Evolutionary conservation across 2,113 vertebrate species (phyloP).

Genomic region (Nasalis larvatus): DNA sequence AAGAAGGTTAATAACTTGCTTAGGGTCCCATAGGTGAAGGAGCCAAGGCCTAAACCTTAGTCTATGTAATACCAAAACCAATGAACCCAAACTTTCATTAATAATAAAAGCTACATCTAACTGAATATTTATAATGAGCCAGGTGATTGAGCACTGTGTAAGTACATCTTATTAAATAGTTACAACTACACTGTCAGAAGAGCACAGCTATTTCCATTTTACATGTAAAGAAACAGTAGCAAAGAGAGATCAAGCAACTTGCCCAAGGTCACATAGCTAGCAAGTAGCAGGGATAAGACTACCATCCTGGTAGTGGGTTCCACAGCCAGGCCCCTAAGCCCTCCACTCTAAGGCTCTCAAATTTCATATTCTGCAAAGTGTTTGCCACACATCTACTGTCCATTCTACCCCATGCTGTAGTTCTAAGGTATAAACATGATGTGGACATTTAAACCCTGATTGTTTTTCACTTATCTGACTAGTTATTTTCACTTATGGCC

Average conservation of each 20-base stretch:
- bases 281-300: background rate
- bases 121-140: background rate
- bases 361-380: background rate
- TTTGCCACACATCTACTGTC: background rate
- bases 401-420: background rate
- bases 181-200: background rate
- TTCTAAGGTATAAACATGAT: background rate
- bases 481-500: background rate
- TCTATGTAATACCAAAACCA: background rate
- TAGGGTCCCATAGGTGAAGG: background rate
- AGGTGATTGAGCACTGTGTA: background rate
- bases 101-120: background rate
- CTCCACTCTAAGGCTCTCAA: background rate
- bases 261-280: background rate
- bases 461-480: background rate
- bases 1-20: background rate
- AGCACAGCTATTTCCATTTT: background rate
- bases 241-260: background rate
- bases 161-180: background rate
- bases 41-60: background rate
- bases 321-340: background rate
- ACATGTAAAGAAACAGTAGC: background rate
- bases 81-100: background rate
- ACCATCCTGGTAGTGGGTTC: background rate
- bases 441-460: background rate